Percentiles rank a stretch among this genome's conserved stretches.
Evolutionary conservation across 2,797 vertebrate genomes (phyloP).

Genomic region (Molothrus aeneus): DNA sequence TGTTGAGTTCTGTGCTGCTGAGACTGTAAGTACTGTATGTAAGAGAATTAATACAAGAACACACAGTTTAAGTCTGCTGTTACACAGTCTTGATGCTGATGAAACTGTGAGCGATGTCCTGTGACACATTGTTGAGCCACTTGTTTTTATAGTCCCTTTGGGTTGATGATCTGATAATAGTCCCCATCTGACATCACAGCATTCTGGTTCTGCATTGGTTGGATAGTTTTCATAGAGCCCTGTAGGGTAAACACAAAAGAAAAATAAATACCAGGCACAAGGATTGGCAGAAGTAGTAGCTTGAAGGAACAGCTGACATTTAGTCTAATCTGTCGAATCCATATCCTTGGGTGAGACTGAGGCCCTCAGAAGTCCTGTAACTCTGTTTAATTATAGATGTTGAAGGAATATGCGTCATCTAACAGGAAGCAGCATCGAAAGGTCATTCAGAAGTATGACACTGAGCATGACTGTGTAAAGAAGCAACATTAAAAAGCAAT

Average conservation of each 20-base stretch:
- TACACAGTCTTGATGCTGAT: slow-evolving; percentile 94
- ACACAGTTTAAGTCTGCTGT: slow-evolving; percentile 96
- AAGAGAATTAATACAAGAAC: slow-evolving; percentile 95
- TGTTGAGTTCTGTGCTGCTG: slow-evolving; percentile 91
- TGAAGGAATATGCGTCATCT: neutral
- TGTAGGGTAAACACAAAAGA: slow-evolving; percentile 67
- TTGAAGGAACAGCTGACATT: neutral
- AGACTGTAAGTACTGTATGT: slow-evolving; percentile 96
- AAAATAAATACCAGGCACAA: neutral
- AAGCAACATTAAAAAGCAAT: neutral
- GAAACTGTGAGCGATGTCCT: slow-evolving; percentile 91
- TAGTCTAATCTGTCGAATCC: neutral
- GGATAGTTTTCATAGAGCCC: slow-evolving; percentile 94
- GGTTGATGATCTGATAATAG: slow-evolving; percentile 84
- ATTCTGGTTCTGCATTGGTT: slow-evolving; percentile 90
- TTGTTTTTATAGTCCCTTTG: slow-evolving; percentile 86
- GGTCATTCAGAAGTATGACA: neutral
- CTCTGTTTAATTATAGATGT: neutral
- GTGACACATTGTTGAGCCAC: slow-evolving; percentile 87
- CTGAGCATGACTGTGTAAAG: neutral
- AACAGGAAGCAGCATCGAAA: neutral
- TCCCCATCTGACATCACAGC: slow-evolving; percentile 96
- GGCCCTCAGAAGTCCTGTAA: neutral
- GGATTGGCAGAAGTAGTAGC: neutral
- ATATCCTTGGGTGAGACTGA: neutral